Base-by-base conservation (phyloP, 2,888 invertebrate genomes). In the Catocala fraxini region DNA sequence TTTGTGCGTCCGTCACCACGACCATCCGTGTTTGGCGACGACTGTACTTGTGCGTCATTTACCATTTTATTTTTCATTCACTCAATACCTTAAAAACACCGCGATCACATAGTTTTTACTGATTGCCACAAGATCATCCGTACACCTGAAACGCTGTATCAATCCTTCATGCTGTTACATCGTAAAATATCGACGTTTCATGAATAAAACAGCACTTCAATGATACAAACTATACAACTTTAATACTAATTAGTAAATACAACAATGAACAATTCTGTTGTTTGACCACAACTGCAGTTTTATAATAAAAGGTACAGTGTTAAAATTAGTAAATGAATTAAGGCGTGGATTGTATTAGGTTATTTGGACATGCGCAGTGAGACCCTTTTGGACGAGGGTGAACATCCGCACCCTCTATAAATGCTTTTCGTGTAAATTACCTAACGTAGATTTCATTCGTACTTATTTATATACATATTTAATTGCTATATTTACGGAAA, bases 331-430 rank as follows among this genome's bases (percentile, higher is more conserved):
- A 81, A 85, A 84, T 86, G 85, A 84, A 81, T 84, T 76, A 80
- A 91, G 90, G 91, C 89, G 91, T 92, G 92, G 90, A 91, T 88
- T 88, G 86, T 88, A 87, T 88, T 89, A 91, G 91, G 91, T 92
- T 92, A 90, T 89, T 90, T 89, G 89, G 89, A 88, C 94, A 85
- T 94, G 94, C 94, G 94, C 93, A 90, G 49, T 88, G 68, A 42
- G 63, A 58, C 35, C 51, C 46, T 49, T 49, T 41, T 25, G 59
- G 41, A 42, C 59, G 63, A 69, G 71, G 75, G 73, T 61, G 57
- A 64, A 51, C 45, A 53, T 11, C 47, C 42, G 51, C 55, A 63
- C 61, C 60, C 69, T 61, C 59, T 56, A 39, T 39, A 39, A 39
- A 39, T 39, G 35, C 9, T 9, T 39, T 39, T 39, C 9, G 9